A percentile compares a stretch with the other conserved stretches of the same genome.
Evolutionary conservation across 2,888 invertebrate genomes (phyloP).

Genomic region (Yponomeuta cagnagella): DNA sequence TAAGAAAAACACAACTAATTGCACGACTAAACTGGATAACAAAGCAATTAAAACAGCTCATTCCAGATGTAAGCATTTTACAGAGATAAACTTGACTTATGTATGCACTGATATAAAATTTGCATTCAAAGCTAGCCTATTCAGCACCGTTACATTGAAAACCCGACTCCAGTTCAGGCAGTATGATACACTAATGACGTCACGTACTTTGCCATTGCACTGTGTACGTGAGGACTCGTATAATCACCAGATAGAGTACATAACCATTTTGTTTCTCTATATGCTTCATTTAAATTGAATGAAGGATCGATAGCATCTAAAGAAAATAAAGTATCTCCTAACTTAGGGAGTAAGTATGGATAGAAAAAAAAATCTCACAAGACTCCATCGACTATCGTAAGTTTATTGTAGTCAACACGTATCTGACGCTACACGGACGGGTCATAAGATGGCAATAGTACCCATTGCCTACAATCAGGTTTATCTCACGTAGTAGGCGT

Average conservation of each 20-base stretch:
- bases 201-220: not conserved
- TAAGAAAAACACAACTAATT: not conserved
- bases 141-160: not conserved
- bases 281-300: conserved; percentile 2
- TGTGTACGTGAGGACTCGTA: not conserved
- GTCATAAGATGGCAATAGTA: not conserved
- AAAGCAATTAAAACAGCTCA: not conserved
- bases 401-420: not conserved
- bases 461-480: not conserved
- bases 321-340: not conserved
- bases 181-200: conserved; percentile 3
- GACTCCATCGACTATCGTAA: not conserved
- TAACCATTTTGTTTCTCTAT: not conserved
- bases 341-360: not conserved
- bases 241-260: not conserved
- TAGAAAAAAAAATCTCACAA: not conserved
- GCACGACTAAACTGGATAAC: not conserved
- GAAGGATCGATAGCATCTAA: not conserved
- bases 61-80: not conserved
- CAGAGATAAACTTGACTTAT: not conserved
- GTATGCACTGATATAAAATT: not conserved
- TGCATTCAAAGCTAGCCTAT: conserved; percentile 1
- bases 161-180: not conserved
- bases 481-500: not conserved
- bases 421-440: not conserved